Evolutionary conservation across 1,140 invertebrate species (phyloP).

Genomic region (Tetramorium parvispinum): DNA sequence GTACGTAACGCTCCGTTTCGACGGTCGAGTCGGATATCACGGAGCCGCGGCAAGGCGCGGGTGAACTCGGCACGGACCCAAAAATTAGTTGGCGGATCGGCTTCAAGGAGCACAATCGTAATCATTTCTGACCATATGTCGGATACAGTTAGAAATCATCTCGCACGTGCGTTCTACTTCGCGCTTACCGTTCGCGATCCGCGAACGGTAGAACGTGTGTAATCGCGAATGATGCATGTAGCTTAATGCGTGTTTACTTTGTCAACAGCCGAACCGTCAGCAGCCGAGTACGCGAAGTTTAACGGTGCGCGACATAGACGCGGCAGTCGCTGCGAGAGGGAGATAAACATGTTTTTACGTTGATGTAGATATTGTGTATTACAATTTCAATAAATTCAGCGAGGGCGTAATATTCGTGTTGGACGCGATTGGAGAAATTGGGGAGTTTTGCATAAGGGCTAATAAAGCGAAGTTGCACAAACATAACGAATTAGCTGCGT

Average conservation of each 20-base stretch:
- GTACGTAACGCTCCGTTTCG: conserved; percentile 65
- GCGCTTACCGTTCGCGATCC: not conserved
- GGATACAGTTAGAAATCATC: conserved; percentile 41
- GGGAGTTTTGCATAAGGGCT: not conserved
- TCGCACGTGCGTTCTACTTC: conserved; percentile 58
- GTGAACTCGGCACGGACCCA: conserved; percentile 70
- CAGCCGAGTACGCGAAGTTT: conserved; percentile 18
- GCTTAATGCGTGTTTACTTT: conserved; percentile 54
- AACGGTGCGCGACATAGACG: conserved; percentile 1
- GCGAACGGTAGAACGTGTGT: conserved; percentile 8
- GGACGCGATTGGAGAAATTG: not conserved
- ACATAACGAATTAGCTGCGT: not conserved
- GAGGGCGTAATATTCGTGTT: not conserved
- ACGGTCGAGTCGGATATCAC: conserved; percentile 54
- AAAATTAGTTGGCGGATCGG: conserved; percentile 71
- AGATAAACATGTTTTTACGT: conserved; percentile 25
- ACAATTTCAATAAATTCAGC: not conserved
- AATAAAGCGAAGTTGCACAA: not conserved
- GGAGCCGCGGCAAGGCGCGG: conserved; percentile 30
- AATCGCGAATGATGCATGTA: conserved; percentile 44
- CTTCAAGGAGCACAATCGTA: conserved; percentile 55
- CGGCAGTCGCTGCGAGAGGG: not conserved
- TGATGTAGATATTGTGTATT: conserved; percentile 4
- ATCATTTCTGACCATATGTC: conserved; percentile 64
- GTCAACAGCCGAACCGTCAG: conserved; percentile 33